Evolutionary conservation across 2,113 vertebrate genomes (phyloP).

Genomic region (Haliaeetus leucogaster): DNA sequence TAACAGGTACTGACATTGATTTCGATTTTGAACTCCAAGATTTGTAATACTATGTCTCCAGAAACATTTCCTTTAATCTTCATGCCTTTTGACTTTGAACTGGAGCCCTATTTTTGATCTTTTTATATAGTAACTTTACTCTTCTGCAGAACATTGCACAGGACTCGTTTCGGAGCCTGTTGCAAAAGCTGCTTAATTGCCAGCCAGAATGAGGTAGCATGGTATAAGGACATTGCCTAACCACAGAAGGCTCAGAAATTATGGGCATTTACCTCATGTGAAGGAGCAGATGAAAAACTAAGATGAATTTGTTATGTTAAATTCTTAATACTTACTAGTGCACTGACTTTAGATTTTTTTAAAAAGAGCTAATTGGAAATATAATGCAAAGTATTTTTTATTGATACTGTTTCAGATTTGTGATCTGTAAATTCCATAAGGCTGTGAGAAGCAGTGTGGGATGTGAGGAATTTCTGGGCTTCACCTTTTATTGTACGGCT

Average conservation of each 20-base stretch:
- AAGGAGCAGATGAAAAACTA: neutral
- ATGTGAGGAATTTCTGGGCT: neutral
- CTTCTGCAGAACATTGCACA: neutral
- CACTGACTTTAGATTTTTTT: neutral
- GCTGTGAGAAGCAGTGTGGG: neutral
- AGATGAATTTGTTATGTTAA: neutral
- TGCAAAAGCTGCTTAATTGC: neutral
- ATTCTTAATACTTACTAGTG: neutral
- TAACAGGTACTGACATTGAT: constrained; percentile 77
- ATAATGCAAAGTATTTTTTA: neutral
- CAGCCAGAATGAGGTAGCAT: neutral
- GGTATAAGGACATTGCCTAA: neutral
- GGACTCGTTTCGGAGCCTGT: neutral
- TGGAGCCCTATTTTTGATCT: neutral
- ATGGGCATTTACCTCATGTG: neutral
- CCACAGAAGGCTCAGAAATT: neutral
- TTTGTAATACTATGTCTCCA: neutral
- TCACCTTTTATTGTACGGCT: neutral
- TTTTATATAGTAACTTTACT: neutral
- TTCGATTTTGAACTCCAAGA: neutral
- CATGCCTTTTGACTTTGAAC: neutral
- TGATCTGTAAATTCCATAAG: neutral
- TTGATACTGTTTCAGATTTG: neutral
- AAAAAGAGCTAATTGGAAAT: neutral
- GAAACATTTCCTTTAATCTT: neutral